Evolutionary conservation across 1,140 invertebrate genomes (phyloP), one percentile per base, ranked within the genome.

Genomic region (Trichomalopsis sarcophagae): DNA sequence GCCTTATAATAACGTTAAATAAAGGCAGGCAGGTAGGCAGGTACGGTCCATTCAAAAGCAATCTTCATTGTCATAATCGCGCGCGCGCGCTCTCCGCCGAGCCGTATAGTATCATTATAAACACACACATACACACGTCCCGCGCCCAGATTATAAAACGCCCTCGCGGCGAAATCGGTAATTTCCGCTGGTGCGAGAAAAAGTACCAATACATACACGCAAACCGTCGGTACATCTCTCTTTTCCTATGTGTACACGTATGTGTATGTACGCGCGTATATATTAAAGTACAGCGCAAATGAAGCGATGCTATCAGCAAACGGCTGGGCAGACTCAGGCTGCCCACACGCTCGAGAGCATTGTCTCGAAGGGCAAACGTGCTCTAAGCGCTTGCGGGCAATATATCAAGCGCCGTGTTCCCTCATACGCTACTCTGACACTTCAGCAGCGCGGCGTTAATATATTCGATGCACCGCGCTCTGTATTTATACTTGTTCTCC

Each of bases 271-370:
- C 40, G 21, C 7, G 40, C 40, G 40, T 44, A n/a, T 21, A 40
- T 23, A 47, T 4, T 75, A 44, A 55, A 55, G 27, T 80, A 73
- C 55, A 21, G 68, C n/a, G 73, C 73, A 86, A 84, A 88, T 84
- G 81, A 87, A 88, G 84, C 85, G 85, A 80, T 86, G 81, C 27
- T 87, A 85, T 86, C 82, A 77, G n/a, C 79, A 71, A 87, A 87
- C 74, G 87, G 81, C 75, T 85, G 78, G 86, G 88, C 74, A 88
- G 86, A 82, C n/a, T 68, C 82, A 71, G 4, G 17, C 84, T 68
- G 50, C 87, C 88, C 83, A 89, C 88, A 84, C 84, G 74, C 40
- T 66, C 77, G 71, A 86, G 76, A 47, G 78, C 62, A 86, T 89
- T 89, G 87, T 88, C 86, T 86, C 50, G 82, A 68, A 21, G 68